Percentiles rank a stretch among this genome's conserved stretches.
Conservation (phyloP, 2,888 invertebrate genomes). For the Dilophus febrilis region DNA sequence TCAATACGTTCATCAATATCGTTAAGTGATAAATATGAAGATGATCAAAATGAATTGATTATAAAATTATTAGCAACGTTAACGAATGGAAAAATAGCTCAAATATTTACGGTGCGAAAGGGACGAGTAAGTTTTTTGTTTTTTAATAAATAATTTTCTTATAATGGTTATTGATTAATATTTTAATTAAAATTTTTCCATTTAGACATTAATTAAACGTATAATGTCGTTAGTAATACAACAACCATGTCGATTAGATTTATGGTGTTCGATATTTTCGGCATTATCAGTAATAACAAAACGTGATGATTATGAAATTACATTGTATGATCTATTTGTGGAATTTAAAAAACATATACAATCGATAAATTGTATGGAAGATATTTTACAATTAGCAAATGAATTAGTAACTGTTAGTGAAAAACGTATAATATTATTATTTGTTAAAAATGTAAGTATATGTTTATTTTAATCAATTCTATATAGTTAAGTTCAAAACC, state of each 20-base stretch:
- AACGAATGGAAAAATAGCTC: constrained; percentile 49
- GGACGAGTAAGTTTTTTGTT: constrained; percentile 51
- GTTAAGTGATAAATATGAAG: constrained; percentile 22
- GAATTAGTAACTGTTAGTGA: constrained; percentile 21
- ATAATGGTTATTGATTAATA: background rate
- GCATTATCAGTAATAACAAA: constrained; percentile 26
- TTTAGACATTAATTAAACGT: constrained; percentile 46
- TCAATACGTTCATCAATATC: constrained; percentile 20
- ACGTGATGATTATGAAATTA: constrained; percentile 26
- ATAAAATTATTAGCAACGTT: constrained; percentile 46
- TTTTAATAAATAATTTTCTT: constrained; percentile 2
- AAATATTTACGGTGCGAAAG: constrained; percentile 62
- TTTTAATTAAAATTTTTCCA: background rate
- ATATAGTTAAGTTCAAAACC: too few relatives aligned
- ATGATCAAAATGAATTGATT: constrained; percentile 37
- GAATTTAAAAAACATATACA: constrained; percentile 26
- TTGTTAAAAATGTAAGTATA: constrained; percentile 26
- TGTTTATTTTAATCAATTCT: background rate
- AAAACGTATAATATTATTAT: constrained; percentile 24
- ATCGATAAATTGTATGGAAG: constrained; percentile 23
- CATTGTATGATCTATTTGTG: constrained; percentile 24
- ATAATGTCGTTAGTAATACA: constrained; percentile 37
- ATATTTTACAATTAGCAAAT: constrained; percentile 21
- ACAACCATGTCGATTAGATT: constrained; percentile 23
- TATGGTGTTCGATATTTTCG: constrained; percentile 27